Percentiles rank a stretch among this genome's conserved stretches.
These are phyloP conservation scores for Coecobrya sp. DNA, from an alignment of 2,888 invertebrate genomes.

Conservation along the genomic window DNA sequence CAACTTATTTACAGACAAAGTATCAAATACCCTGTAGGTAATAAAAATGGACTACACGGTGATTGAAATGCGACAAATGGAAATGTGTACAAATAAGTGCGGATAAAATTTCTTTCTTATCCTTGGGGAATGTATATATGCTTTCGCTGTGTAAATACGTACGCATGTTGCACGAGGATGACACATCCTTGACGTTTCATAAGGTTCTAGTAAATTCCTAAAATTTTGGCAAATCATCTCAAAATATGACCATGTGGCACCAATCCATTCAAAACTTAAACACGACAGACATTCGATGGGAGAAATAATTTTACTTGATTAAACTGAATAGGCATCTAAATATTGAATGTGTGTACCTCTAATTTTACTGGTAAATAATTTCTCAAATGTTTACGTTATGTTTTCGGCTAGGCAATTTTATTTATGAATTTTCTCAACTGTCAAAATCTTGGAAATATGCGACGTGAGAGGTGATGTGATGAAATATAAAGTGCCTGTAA, in stretches of 20 bases:
- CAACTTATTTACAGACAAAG: background rate
- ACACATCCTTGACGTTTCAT: background rate
- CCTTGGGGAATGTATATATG: background rate
- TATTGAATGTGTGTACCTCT: too few species aligned
- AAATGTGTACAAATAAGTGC: background rate
- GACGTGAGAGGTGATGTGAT: background rate
- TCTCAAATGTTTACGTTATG: background rate
- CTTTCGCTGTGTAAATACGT: background rate
- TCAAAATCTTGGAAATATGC: background rate
- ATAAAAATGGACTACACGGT: constrained; percentile 12
- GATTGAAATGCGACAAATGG: constrained; percentile 54
- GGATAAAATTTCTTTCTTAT: background rate
- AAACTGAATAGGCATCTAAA: too few species aligned
- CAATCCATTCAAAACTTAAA: too few species aligned
- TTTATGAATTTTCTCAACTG: background rate
- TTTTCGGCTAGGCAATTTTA: background rate
- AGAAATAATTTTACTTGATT: too few species aligned
- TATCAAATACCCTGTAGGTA: background rate
- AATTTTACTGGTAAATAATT: too few species aligned
- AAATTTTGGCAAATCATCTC: background rate
- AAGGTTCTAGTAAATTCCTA: background rate
- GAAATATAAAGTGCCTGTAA: constrained; percentile 2
- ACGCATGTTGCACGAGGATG: background rate
- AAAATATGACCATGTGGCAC: too few species aligned
- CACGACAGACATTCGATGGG: too few species aligned